Base-by-base conservation (phyloP, 2,113 vertebrate species). In the Struthidea cinerea region DNA sequence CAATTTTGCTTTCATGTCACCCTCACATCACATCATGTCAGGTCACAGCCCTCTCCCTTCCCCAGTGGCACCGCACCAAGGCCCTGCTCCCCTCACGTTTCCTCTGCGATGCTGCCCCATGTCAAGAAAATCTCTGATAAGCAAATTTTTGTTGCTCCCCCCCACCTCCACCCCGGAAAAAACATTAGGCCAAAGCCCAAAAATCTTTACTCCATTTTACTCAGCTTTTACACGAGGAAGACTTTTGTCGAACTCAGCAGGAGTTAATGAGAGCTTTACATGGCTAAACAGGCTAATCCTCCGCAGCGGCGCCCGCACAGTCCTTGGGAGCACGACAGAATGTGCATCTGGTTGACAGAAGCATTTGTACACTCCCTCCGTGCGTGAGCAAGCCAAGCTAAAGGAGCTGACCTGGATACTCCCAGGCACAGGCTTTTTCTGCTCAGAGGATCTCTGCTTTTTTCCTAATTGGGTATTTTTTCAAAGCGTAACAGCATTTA, bases 401-500 rank as follows among this genome's bases (percentile, higher is more conserved):
- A 89, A 85, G 93, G 93, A 96, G 94, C 90, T 96, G 94, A 95
- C 95, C 91, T 94, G 94, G 94, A 93, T 96, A 91, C 96, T 87
- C 96, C 26, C 65, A 64, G 78, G 74, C 94, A 44, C 73, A 76
- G 61, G 18, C 89, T 92, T 87, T 89, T 84, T 67, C 81, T 87
- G 91, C 90, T 95, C 87, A 89, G 50, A 92, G 77, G 32, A 93
- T 74, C 57, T 74, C 35, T 61, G 44, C 80, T 84, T 73, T 92
- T 79, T 67, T 60, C 90, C 53, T 84, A 95, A 96, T 95, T 93
- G 94, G 90, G 82, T 90, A 56, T 93, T 93, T 95, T 96, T 90
- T 80, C 75, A 24, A 85, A 91, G 85, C 53, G 67, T 93, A 96
- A 91, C 90, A 90, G 80, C 94, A 60, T 96, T 97, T 97, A 96